Evolutionary conservation across 92 coral and sea anemone species (phyloP).

Genomic region (Porites evermanni): DNA sequence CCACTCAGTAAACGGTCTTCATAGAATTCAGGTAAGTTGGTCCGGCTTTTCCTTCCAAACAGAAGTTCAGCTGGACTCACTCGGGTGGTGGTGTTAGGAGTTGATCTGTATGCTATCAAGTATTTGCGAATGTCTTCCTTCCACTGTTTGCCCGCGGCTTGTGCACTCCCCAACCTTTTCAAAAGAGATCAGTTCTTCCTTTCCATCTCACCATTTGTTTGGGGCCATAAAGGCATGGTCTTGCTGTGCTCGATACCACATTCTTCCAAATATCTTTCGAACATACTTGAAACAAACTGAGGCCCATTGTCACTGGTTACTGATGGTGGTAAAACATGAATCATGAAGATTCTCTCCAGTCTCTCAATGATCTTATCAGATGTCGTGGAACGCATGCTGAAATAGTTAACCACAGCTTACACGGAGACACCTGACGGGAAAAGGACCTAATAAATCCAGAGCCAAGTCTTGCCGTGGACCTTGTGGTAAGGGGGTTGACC

Average conservation of each 20-base stretch:
- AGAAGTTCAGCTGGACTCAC: conserved; percentile 42
- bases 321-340: conserved; percentile 49
- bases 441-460: conserved; percentile 39
- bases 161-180: conserved; percentile 63
- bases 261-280: conserved; percentile 42
- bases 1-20: too few relatives aligned
- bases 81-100: conserved; percentile 47
- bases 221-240: conserved; percentile 63
- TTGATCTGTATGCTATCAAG: conserved; percentile 23
- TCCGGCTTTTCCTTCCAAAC: conserved; percentile 36
- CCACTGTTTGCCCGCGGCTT: conserved; percentile 48
- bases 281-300: conserved; percentile 32
- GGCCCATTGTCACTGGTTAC: conserved; percentile 64
- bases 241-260: conserved; percentile 61
- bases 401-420: conserved; percentile 38
- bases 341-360: conserved; percentile 42
- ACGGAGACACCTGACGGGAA: conserved; percentile 44
- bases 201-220: conserved; percentile 46
- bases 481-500: background rate
- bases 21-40: background rate
- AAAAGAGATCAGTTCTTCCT: conserved; percentile 62
- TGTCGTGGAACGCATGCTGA: conserved; percentile 47
- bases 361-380: conserved; percentile 32
- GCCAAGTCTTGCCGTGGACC: too few relatives aligned
- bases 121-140: conserved; percentile 35